Conservation (phyloP, 2,888 invertebrate species). For the Heteropelma amictum region DNA sequence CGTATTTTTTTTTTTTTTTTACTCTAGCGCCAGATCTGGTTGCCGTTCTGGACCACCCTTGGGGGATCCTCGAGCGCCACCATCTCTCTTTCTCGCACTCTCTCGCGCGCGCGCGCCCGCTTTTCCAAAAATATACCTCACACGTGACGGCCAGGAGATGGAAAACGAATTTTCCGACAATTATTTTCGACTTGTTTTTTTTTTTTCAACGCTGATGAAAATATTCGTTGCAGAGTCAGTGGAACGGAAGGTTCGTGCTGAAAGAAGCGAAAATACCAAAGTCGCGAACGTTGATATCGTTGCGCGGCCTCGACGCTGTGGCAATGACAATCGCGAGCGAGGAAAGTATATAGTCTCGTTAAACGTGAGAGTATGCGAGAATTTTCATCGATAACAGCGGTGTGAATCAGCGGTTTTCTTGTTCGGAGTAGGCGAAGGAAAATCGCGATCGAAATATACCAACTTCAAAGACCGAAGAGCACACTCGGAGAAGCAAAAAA, state of each 20-base stretch:
- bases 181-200: too few relatives aligned
- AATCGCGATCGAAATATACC: too few relatives aligned
- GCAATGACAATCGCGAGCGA: constrained; percentile 37
- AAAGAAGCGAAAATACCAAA: background rate
- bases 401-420: too few relatives aligned
- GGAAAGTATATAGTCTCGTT: constrained; percentile 40
- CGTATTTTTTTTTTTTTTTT: constrained; percentile 13
- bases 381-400: constrained; percentile 7
- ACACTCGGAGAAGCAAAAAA: too few relatives aligned
- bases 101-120: too few relatives aligned
- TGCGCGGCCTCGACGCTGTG: background rate
- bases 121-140: too few relatives aligned
- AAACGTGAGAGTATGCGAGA: constrained; percentile 37
- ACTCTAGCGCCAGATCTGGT: constrained; percentile 30
- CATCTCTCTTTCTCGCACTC: background rate
- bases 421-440: too few relatives aligned
- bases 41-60: constrained; percentile 35
- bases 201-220: too few relatives aligned
- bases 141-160: too few relatives aligned
- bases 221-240: too few relatives aligned
- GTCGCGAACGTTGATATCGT: background rate
- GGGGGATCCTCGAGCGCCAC: background rate
- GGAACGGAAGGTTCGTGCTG: background rate
- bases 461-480: too few relatives aligned
- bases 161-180: too few relatives aligned